A percentile compares a stretch with the other conserved stretches of the same genome.
These are phyloP conservation scores for Busseola fusca DNA, from an alignment of 2,888 invertebrate species.

Conservation along the genomic window DNA sequence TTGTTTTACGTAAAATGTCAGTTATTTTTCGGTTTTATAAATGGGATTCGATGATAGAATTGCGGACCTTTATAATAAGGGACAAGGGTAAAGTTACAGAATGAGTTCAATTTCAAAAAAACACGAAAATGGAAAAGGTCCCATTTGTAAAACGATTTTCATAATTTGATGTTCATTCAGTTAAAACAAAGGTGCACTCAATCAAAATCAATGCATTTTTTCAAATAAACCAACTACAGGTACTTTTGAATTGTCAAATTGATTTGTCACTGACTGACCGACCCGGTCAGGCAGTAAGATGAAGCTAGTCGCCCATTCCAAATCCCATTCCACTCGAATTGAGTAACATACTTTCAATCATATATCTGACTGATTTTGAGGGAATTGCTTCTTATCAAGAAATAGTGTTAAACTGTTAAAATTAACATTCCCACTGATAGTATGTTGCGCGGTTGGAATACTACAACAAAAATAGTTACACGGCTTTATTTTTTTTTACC, in stretches of 20 bases:
- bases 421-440: not conserved
- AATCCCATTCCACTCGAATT: too few relatives aligned
- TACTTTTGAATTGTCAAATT: too few relatives aligned
- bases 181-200: not conserved
- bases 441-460: not conserved
- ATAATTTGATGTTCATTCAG: slow-evolving; percentile 4
- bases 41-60: slow-evolving; percentile 15
- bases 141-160: not conserved
- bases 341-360: not conserved
- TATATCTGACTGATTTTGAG: not conserved
- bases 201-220: too few relatives aligned
- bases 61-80: slow-evolving; percentile 5
- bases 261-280: too few relatives aligned
- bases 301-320: too few relatives aligned
- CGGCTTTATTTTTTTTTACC: not conserved
- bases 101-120: slow-evolving; percentile 19
- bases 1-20: slow-evolving; percentile 17
- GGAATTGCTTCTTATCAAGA: not conserved
- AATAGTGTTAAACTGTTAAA: not conserved
- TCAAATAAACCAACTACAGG: too few relatives aligned
- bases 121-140: not conserved
- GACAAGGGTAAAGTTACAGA: slow-evolving; percentile 4
- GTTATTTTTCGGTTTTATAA: slow-evolving; percentile 5
- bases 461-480: not conserved
- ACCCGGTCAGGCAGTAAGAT: too few relatives aligned